Conservation (phyloP, 2,888 invertebrate genomes). For the Tinea trinotella region DNA sequence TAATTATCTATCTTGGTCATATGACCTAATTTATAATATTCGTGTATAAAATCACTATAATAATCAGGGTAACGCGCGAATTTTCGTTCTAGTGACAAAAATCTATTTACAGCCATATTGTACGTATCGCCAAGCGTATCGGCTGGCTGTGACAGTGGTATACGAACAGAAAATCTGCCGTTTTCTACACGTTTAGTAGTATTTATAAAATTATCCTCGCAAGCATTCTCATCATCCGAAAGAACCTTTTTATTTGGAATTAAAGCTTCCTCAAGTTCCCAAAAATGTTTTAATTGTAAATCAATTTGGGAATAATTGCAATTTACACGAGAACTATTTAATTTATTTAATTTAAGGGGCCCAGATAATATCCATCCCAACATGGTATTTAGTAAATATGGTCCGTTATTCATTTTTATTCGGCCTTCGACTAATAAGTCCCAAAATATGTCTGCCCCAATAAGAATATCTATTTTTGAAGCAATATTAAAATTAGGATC, state of each 20-base stretch:
- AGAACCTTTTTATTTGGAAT: conserved; percentile 5
- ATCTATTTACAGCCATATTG: conserved; percentile 21
- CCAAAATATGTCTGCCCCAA: conserved; percentile 26
- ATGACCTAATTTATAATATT: conserved; percentile 23
- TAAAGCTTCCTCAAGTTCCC: conserved; percentile 25
- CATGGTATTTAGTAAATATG: conserved; percentile 24
- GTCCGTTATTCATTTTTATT: conserved; percentile 23
- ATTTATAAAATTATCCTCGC: conserved; percentile 23
- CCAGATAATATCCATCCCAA: conserved; percentile 25
- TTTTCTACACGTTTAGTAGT: conserved; percentile 22
- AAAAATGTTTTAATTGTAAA: conserved; percentile 22
- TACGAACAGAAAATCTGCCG: conserved; percentile 25
- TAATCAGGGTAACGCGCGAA: conserved; percentile 19
- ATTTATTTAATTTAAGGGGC: conserved; percentile 17
- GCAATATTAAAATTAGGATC: conserved; percentile 24
- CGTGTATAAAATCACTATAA: conserved; percentile 23
- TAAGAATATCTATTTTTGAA: conserved; percentile 23
- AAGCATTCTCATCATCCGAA: conserved; percentile 20
- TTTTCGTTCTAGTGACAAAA: conserved; percentile 23
- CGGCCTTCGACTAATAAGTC: conserved; percentile 22
- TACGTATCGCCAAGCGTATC: conserved; percentile 24
- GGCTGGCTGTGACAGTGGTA: conserved; percentile 23
- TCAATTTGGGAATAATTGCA: conserved; percentile 23
- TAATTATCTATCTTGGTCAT: conserved; percentile 20
- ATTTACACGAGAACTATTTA: conserved; percentile 16